phyloP scores from a whole-genome alignment of 2,888 invertebrate genomes.

The Cordilura impudica region DNA sequence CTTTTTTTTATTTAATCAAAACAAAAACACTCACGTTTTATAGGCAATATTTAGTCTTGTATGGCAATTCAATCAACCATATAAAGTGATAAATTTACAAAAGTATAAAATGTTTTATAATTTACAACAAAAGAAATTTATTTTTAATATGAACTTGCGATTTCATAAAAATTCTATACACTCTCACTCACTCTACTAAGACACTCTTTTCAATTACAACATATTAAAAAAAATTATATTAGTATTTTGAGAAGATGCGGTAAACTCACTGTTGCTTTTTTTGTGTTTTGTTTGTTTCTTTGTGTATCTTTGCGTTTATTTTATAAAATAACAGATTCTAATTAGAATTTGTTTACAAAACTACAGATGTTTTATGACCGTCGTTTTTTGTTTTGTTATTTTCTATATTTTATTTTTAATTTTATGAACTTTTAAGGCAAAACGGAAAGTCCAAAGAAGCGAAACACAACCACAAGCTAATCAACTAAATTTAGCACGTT shows the following conservation, averaged over 20 bases:
- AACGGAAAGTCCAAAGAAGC: neutral
- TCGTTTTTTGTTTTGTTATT: neutral
- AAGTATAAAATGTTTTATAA: neutral
- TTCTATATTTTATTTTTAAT: neutral
- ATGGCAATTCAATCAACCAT: slow-evolving; percentile 2
- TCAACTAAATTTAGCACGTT: neutral
- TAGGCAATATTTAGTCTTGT: neutral
- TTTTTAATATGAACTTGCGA: neutral
- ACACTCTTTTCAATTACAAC: neutral
- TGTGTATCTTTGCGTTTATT: slow-evolving; percentile 7
- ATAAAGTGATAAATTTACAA: neutral
- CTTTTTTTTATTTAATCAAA: neutral
- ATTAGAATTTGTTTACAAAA: slow-evolving; percentile 37
- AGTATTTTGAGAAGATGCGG: neutral
- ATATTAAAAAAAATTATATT: neutral
- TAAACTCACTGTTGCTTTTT: neutral
- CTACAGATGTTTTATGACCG: slow-evolving; percentile 14
- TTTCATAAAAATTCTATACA: no score
- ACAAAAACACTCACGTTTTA: neutral
- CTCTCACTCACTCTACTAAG: neutral
- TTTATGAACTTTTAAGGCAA: slow-evolving; percentile 45
- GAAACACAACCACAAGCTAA: neutral
- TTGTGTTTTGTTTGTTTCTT: neutral
- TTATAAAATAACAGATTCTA: slow-evolving; percentile 1
- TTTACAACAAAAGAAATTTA: neutral